Evolutionary conservation across 2,113 vertebrate genomes (phyloP), one percentile per base, ranked within the genome.

Genomic region (Tachysurus vachellii): DNA sequence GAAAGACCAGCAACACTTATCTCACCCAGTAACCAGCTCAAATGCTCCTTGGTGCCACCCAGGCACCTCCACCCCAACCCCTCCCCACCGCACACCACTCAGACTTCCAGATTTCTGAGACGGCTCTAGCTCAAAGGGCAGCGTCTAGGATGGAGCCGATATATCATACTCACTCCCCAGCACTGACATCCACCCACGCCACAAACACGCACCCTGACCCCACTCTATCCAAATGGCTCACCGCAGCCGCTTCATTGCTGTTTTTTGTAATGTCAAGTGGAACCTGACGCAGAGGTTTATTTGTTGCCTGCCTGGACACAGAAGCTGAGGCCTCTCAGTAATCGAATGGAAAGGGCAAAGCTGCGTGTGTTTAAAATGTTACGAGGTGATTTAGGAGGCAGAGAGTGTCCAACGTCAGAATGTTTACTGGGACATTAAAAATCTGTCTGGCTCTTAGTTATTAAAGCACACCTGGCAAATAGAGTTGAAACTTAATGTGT

Each of bases 1-100:
- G 50, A 76, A 61, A 86, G 16, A 79, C 75, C 84, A 88, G 71
- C 84, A 86, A 86, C 89, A 89, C 89, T 88, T 90, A 91, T 89
- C 88, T 90, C 90, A 91, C 36, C 47, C 42, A 62, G 70, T 61
- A 87, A 76, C 64, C 57, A 76, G 71, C 64, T 44, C 73, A 80
- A 36, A 85, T 77, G 11, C 81, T 82, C 31, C 3, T 21, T 28
- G 82, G 23, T 82, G 85, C 84, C 64, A 82, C 42, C 71, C 86
- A 44, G 44, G 68, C 86, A 83, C 68, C 42, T 82, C 64, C 77
- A 57, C 59, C 86, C 84, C 23, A 5, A 80, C 42, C 68, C 77
- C 42, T 42, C 53, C 77, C 77, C 54, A 64, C 42, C 42, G 56
- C 62, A 61, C 19, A 17, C 81, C 56, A 59, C 23, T 53, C 44